A percentile compares a stretch with the other conserved stretches of the same genome.
These are phyloP conservation scores for Drosophila yakuba DNA, from an alignment of 1,140 invertebrate species.

Conservation along the genomic window DNA sequence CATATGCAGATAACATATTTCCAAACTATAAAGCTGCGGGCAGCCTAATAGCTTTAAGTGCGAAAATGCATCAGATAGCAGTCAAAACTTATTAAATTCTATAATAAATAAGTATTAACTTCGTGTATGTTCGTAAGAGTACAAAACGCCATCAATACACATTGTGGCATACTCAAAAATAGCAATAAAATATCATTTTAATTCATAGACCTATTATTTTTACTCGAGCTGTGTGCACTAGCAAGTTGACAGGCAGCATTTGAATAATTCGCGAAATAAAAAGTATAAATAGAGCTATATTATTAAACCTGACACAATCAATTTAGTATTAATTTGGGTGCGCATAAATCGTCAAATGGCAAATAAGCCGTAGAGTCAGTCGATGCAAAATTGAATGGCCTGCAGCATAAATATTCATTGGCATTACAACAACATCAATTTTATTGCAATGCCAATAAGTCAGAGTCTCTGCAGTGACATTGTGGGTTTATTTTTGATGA, in stretches of 20 bases:
- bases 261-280: constrained; percentile 24
- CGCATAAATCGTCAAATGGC: constrained; percentile 63
- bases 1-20: constrained; percentile 10
- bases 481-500: constrained; percentile 60
- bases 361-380: constrained; percentile 69
- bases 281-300: constrained; percentile 24
- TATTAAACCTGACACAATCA: constrained; percentile 63
- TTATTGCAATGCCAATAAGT: constrained; percentile 59
- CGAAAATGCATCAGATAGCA: neutral
- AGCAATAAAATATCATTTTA: neutral
- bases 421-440: constrained; percentile 59
- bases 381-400: constrained; percentile 70
- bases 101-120: too few species aligned
- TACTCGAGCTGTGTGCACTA: neutral
- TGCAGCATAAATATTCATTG: constrained; percentile 77
- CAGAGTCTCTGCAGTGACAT: constrained; percentile 66
- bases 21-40: constrained; percentile 7
- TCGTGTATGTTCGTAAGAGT: too few species aligned
- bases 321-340: constrained; percentile 75
- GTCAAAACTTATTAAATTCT: neutral
- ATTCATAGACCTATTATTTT: neutral
- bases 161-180: too few species aligned
- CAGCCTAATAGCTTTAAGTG: constrained; percentile 15
- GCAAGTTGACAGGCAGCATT: constrained; percentile 8
- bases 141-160: too few species aligned